Evolutionary conservation across 2,888 invertebrate species (phyloP).

Genomic region (Cheilosia impressa): DNA sequence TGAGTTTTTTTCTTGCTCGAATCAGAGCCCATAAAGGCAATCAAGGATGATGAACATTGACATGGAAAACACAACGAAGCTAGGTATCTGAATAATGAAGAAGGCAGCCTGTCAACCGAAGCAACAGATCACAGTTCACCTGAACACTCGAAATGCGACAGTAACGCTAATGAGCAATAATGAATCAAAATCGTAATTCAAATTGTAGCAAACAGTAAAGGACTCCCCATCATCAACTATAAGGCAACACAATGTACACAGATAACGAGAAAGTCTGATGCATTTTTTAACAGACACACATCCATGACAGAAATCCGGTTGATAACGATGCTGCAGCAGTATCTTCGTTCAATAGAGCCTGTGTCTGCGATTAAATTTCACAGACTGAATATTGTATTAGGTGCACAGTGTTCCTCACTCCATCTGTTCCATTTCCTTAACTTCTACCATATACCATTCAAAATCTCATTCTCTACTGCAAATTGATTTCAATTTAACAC

Average conservation of each 20-base stretch:
- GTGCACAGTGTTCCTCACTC: background rate
- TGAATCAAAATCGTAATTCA: background rate
- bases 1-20: too few species aligned
- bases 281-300: constrained; percentile 39
- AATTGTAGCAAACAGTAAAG: background rate
- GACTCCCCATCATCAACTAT: constrained; percentile 16
- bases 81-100: too few species aligned
- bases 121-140: too few species aligned
- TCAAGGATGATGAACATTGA: too few species aligned
- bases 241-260: constrained; percentile 13
- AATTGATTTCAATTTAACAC: constrained; percentile 75
- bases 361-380: constrained; percentile 36
- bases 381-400: constrained; percentile 50
- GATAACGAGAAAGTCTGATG: constrained; percentile 43
- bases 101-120: too few species aligned
- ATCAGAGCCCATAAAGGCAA: too few species aligned
- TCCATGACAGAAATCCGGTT: constrained; percentile 7
- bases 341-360: constrained; percentile 17
- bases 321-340: constrained; percentile 7
- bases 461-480: constrained; percentile 62
- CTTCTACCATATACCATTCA: constrained; percentile 42
- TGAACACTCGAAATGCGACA: background rate
- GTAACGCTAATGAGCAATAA: background rate
- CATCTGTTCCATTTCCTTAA: constrained; percentile 47
- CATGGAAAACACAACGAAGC: too few species aligned